Evolutionary conservation across 1,140 invertebrate species (phyloP).

Genomic region (Drosophila malerkotliana): DNA sequence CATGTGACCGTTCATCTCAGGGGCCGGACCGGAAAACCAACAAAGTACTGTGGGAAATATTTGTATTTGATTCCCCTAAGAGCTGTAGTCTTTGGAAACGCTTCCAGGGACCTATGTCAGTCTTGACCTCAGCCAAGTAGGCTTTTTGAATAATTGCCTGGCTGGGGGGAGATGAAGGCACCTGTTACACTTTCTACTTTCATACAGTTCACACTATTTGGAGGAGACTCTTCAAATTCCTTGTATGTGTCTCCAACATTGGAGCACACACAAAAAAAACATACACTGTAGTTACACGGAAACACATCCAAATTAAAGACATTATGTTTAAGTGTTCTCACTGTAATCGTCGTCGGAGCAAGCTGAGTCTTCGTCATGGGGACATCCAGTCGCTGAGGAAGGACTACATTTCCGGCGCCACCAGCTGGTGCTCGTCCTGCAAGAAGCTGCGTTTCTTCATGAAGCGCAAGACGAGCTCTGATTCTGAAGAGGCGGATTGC

Average conservation of each 20-base stretch:
- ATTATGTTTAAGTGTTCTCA: constrained; percentile 20
- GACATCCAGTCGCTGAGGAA: neutral
- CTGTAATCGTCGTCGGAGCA: neutral
- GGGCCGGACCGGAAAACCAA: constrained; percentile 37
- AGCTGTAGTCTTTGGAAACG: neutral
- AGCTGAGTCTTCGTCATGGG: neutral
- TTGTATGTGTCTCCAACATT: neutral
- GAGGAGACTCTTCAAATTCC: constrained; percentile 1
- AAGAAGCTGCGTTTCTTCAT: neutral
- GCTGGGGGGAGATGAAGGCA: neutral
- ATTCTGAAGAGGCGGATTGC: neutral
- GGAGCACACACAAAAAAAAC: neutral
- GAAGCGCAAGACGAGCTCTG: neutral
- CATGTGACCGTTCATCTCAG: constrained; percentile 10
- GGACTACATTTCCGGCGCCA: neutral
- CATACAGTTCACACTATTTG: constrained; percentile 5
- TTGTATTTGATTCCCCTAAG: too few species aligned
- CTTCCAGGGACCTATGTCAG: neutral
- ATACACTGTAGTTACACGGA: neutral
- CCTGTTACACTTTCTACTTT: neutral
- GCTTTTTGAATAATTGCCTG: neutral
- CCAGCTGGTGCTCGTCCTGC: neutral
- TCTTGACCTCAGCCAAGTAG: neutral
- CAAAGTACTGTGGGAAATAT: neutral
- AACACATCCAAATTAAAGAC: neutral